Conservation (phyloP, 2,113 vertebrate genomes). For the Gadus macrocephalus region DNA sequence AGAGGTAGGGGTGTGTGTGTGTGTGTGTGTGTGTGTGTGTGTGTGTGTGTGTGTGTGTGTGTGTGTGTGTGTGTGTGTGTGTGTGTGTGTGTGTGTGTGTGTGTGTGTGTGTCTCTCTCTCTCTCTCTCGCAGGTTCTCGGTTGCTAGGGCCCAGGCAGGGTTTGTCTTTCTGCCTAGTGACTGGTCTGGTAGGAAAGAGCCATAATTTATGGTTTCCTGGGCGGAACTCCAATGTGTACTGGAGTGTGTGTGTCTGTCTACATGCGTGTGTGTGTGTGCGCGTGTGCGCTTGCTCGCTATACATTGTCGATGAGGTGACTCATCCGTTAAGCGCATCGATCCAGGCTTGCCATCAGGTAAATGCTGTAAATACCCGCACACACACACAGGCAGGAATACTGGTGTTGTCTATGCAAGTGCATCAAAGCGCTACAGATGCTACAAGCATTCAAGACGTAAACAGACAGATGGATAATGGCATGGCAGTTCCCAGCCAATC, state of each 20-base stretch:
- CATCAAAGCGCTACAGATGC: no score
- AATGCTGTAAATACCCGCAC: slow-evolving; percentile 11
- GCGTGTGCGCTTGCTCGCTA: not conserved
- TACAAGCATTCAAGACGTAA: not conserved
- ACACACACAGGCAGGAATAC: not conserved
- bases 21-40: no score
- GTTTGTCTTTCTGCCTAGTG: slow-evolving; percentile 56
- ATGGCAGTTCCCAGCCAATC: no score
- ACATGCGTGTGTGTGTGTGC: not conserved
- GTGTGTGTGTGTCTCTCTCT: slow-evolving; percentile 9
- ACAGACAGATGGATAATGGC: slow-evolving; percentile 5
- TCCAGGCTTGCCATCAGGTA: slow-evolving; percentile 22
- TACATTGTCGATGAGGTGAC: slow-evolving; percentile 34
- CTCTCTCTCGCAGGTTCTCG: slow-evolving; percentile 27
- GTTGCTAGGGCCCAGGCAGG: slow-evolving; percentile 60
- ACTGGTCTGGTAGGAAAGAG: slow-evolving; percentile 45
- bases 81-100: slow-evolving; percentile 8
- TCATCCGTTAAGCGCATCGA: slow-evolving; percentile 31
- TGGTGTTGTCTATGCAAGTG: not conserved
- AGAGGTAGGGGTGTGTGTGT: no score
- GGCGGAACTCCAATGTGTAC: slow-evolving; percentile 30
- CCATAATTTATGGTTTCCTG: slow-evolving; percentile 60
- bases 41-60: not conserved
- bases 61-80: not conserved
- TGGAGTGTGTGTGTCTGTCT: not conserved